phyloP scores from a whole-genome alignment of 2,797 vertebrate genomes.

The Erpetoichthys calabaricus region DNA sequence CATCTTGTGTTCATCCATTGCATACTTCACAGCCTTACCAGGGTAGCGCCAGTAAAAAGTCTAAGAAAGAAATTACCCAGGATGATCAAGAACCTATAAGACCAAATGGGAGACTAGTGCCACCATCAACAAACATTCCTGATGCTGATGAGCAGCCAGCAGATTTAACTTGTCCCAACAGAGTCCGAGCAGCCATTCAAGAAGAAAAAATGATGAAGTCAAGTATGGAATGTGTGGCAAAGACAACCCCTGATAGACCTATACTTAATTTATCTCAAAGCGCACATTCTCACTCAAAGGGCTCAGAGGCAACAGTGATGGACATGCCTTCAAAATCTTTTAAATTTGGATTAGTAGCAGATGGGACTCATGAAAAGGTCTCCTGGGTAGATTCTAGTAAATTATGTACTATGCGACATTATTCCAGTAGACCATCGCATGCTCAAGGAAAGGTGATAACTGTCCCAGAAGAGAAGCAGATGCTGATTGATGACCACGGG shows the following conservation, averaged over 20 bases:
- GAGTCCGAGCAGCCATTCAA: conserved; percentile 46
- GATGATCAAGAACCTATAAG: conserved; percentile 5
- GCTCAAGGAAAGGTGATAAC: not conserved
- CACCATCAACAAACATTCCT: conserved; percentile 16
- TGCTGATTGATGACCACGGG: not conserved
- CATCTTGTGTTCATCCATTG: not conserved
- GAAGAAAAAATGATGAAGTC: too few relatives aligned
- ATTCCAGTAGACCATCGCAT: too few relatives aligned
- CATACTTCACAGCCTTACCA: not conserved
- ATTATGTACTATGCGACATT: too few relatives aligned
- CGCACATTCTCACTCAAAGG: too few relatives aligned
- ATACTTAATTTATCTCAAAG: too few relatives aligned
- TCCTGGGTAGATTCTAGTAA: too few relatives aligned
- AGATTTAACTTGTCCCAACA: conserved; percentile 55
- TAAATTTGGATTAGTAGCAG: too few relatives aligned
- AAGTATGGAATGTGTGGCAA: too few relatives aligned
- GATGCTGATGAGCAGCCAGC: conserved; percentile 49
- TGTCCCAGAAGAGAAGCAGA: conserved; percentile 12
- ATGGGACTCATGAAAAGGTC: too few relatives aligned
- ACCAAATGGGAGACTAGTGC: conserved; percentile 5
- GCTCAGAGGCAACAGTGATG: too few relatives aligned
- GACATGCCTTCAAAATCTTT: too few relatives aligned
- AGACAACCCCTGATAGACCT: too few relatives aligned
- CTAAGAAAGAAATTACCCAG: conserved; percentile 13
- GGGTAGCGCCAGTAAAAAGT: conserved; percentile 23